phyloP scores from a whole-genome alignment of 2,113 vertebrate genomes.

The Chascanopsetta lugubris region DNA sequence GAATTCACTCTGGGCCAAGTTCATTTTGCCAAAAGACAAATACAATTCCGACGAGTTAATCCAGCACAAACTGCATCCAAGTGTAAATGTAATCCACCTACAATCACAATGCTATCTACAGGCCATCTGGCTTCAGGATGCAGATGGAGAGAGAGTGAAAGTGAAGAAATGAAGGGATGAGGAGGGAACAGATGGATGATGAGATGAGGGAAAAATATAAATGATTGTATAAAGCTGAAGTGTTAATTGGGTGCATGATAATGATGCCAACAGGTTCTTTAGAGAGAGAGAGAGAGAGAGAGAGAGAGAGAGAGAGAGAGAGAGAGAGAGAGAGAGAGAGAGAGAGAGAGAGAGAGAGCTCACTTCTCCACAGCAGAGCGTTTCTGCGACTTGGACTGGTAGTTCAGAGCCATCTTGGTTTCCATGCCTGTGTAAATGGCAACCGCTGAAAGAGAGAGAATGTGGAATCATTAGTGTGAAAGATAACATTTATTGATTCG shows the following conservation, averaged over 20 bases:
- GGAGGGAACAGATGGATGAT: constrained; percentile 22
- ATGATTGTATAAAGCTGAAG: constrained; percentile 21
- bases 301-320: neutral
- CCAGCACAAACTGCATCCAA: constrained; percentile 10
- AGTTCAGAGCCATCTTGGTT: constrained; percentile 99
- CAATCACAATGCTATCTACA: constrained; percentile 20
- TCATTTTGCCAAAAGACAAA: constrained; percentile 18
- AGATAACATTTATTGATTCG: neutral
- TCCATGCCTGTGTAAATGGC: constrained; percentile 99
- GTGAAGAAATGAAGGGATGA: constrained; percentile 18
- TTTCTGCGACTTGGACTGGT: constrained; percentile 97
- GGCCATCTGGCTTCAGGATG: constrained; percentile 53
- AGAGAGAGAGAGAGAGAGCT: constrained; percentile 41
- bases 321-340: constrained; percentile 2
- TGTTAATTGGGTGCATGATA: neutral
- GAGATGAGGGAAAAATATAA: neutral
- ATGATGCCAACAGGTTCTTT: neutral
- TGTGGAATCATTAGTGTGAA: neutral
- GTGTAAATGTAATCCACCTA: constrained; percentile 55
- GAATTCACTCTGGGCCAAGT: neutral
- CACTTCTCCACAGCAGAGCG: constrained; percentile 99
- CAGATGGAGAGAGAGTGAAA: constrained; percentile 48
- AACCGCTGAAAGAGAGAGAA: constrained; percentile 81
- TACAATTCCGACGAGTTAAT: constrained; percentile 14
- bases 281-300: constrained; percentile 4